Evolutionary conservation across 2,797 vertebrate species (phyloP).

Genomic region (Loriculus beryllinus): DNA sequence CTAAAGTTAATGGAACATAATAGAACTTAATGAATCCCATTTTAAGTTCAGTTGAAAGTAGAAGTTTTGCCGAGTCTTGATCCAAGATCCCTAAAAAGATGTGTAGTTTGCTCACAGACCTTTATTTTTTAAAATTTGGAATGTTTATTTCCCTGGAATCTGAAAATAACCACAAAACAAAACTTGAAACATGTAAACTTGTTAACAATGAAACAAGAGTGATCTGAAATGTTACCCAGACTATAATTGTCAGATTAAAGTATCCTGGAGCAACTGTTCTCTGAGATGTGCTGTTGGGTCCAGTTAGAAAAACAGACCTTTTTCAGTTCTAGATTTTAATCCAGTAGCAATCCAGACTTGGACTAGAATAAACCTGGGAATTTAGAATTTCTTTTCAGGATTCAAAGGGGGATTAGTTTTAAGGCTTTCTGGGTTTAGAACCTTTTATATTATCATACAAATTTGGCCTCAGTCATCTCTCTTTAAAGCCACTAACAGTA

Average conservation of each 20-base stretch:
- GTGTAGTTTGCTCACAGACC: not conserved
- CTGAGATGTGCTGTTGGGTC: not conserved
- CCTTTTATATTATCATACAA: not conserved
- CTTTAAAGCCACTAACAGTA: not conserved
- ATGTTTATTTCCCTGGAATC: not conserved
- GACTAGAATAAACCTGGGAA: not conserved
- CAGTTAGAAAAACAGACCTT: not conserved
- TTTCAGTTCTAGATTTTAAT: not conserved
- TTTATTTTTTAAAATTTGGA: not conserved
- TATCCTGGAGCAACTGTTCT: not conserved
- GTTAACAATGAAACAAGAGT: not conserved
- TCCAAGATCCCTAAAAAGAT: not conserved
- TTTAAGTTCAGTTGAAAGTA: not conserved
- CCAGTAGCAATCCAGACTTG: not conserved
- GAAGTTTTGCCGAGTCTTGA: not conserved
- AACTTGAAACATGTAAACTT: not conserved
- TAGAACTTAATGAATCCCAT: not conserved
- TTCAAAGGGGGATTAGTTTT: not conserved
- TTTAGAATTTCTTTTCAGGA: not conserved
- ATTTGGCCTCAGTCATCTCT: not conserved
- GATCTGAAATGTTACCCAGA: not conserved
- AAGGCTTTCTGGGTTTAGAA: not conserved
- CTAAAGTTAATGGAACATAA: not conserved
- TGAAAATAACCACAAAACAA: not conserved
- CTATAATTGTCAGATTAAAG: not conserved